A percentile compares a stretch with the other conserved stretches of the same genome.
phyloP scores from a whole-genome alignment of 2,888 invertebrate species.

The Bombyx huttoni region DNA sequence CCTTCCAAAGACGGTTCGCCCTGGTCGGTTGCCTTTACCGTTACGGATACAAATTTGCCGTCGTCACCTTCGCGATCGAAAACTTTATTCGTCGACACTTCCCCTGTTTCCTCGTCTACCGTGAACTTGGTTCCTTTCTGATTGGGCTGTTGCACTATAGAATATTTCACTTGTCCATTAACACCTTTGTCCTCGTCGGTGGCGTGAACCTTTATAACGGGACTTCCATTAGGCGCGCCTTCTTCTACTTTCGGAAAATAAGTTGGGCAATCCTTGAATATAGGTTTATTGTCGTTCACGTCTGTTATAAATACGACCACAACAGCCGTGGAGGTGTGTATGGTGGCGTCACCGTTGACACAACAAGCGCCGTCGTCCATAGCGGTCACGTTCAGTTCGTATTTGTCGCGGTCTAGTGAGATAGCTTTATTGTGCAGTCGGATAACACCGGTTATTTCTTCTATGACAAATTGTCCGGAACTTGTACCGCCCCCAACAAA shows the following conservation, averaged over 20 bases:
- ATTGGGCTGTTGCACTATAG: conserved; percentile 96
- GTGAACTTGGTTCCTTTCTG: conserved; percentile 96
- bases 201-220: conserved; percentile 93
- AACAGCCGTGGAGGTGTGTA: conserved; percentile 94
- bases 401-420: conserved; percentile 91
- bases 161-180: conserved; percentile 95
- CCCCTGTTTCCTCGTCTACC: conserved; percentile 95
- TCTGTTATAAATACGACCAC: conserved; percentile 97
- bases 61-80: conserved; percentile 98
- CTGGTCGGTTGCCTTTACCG: conserved; percentile 98
- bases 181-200: conserved; percentile 97
- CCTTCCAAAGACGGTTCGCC: conserved; percentile 98
- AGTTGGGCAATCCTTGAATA: conserved; percentile 93
- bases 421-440: conserved; percentile 90
- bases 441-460: conserved; percentile 95
- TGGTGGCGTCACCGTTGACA: conserved; percentile 87
- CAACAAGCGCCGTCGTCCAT: conserved; percentile 98
- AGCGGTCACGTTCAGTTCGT: conserved; percentile 96
- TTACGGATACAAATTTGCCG: conserved; percentile 95
- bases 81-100: conserved; percentile 94
- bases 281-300: conserved; percentile 96
- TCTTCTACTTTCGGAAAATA: conserved; percentile 96
- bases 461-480: conserved; percentile 94
- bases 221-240: conserved; percentile 93
- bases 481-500: conserved; percentile 92